These are phyloP conservation scores for Triops longicaudatus DNA, from an alignment of 1,140 invertebrate species.

Conservation along the genomic window DNA sequence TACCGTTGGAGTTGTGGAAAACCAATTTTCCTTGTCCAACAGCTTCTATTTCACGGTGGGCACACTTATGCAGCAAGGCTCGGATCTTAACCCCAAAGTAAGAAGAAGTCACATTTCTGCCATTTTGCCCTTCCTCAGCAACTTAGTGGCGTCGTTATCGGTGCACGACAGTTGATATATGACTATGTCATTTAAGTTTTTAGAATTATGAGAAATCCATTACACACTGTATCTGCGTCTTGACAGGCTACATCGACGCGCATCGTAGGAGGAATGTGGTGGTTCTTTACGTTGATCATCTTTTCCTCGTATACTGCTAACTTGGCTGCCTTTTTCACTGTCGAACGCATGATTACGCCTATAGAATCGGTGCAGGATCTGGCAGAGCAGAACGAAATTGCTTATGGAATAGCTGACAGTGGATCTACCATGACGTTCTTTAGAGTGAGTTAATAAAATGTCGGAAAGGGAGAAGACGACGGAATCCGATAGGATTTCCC, in stretches of 20 bases:
- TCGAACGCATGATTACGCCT: constrained; percentile 74
- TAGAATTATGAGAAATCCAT: not conserved
- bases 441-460: constrained; percentile 45
- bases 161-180: not conserved
- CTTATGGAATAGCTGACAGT: constrained; percentile 67
- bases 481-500: no score
- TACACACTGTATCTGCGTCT: not conserved
- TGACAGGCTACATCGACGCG: constrained; percentile 54
- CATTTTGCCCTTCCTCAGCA: not conserved
- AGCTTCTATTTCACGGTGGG: constrained; percentile 79
- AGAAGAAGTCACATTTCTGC: constrained; percentile 28
- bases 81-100: constrained; percentile 73
- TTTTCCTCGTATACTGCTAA: constrained; percentile 85
- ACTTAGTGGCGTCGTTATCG: not conserved
- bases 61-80: constrained; percentile 89
- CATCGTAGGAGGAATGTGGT: constrained; percentile 72
- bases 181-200: not conserved
- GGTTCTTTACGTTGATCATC: constrained; percentile 82
- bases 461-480: not conserved
- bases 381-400: constrained; percentile 69
- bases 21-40: constrained; percentile 61
- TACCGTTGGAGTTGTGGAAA: constrained; percentile 45
- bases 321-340: constrained; percentile 76
- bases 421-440: constrained; percentile 77
- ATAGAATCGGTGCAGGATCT: constrained; percentile 78